These are phyloP conservation scores for Vidua macroura DNA, from an alignment of 2,113 vertebrate genomes.

Conservation along the genomic window DNA sequence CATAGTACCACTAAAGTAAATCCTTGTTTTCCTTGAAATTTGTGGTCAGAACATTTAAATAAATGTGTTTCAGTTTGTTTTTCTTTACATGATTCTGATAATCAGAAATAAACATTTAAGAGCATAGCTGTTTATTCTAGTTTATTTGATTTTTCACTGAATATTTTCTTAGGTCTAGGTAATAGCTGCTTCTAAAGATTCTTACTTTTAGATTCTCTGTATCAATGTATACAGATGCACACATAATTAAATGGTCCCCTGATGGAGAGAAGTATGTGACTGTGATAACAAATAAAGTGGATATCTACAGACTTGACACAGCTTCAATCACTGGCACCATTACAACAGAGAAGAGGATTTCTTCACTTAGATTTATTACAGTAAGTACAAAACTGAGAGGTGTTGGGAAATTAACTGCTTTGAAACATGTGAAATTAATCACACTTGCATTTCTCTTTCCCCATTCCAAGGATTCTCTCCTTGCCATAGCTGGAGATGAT, in stretches of 20 bases:
- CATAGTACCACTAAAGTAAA: background rate
- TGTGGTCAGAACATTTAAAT: background rate
- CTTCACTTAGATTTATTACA: conserved; percentile 86
- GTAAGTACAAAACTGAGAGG: conserved; percentile 69
- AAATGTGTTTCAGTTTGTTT: background rate
- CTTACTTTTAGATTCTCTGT: background rate
- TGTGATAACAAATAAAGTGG: conserved; percentile 76
- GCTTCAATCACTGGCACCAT: conserved; percentile 83
- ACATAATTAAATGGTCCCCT: conserved; percentile 93
- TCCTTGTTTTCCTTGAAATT: background rate
- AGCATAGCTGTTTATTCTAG: background rate
- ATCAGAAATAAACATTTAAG: background rate
- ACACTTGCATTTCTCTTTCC: background rate
- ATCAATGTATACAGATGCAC: conserved; percentile 77
- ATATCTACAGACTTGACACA: conserved; percentile 85
- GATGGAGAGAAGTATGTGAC: conserved; percentile 85
- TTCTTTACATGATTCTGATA: background rate
- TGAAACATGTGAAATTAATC: background rate
- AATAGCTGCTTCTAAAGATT: background rate
- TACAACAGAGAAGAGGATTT: conserved; percentile 83
- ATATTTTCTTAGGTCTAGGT: background rate
- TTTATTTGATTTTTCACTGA: background rate
- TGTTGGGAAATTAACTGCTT: background rate
- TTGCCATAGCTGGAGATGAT: conserved; percentile 89
- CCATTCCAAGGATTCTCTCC: conserved; percentile 78